Conservation (phyloP, 2,797 vertebrate species). For the Gallinago solitaria region DNA sequence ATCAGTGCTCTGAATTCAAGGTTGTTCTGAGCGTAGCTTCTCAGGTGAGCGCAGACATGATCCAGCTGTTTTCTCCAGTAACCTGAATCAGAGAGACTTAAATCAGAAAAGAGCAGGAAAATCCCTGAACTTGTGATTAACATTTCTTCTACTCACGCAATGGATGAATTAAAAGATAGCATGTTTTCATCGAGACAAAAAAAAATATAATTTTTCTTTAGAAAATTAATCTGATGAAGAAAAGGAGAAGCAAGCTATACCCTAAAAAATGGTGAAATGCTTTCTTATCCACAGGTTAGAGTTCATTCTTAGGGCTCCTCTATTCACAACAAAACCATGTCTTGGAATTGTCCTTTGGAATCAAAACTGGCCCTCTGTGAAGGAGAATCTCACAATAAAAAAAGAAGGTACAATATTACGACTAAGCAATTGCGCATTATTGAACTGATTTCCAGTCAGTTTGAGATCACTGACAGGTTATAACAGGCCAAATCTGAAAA, state of each 20-base stretch:
- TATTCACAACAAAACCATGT: neutral
- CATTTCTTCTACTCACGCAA: neutral
- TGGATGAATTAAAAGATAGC: neutral
- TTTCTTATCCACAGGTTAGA: neutral
- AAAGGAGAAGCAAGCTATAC: neutral
- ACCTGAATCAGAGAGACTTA: conserved; percentile 75
- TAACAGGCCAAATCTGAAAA: neutral
- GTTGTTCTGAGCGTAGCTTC: conserved; percentile 92
- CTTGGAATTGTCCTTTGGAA: neutral
- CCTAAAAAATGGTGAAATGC: neutral
- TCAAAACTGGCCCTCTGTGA: neutral
- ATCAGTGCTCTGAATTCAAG: conserved; percentile 88
- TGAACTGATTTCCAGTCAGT: neutral
- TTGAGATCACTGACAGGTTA: neutral
- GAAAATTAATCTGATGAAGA: neutral
- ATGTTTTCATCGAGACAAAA: neutral
- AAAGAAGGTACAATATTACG: neutral
- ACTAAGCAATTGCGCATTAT: neutral
- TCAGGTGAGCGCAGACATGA: conserved; percentile 90
- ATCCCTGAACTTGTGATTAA: neutral
- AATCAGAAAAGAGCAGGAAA: neutral
- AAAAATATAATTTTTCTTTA: neutral
- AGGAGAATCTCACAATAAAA: neutral
- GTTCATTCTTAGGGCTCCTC: neutral
- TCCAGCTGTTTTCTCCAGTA: conserved; percentile 96